Evolutionary conservation across 2,888 invertebrate species (phyloP).

Genomic region (Lordiphosa fenestrarum): DNA sequence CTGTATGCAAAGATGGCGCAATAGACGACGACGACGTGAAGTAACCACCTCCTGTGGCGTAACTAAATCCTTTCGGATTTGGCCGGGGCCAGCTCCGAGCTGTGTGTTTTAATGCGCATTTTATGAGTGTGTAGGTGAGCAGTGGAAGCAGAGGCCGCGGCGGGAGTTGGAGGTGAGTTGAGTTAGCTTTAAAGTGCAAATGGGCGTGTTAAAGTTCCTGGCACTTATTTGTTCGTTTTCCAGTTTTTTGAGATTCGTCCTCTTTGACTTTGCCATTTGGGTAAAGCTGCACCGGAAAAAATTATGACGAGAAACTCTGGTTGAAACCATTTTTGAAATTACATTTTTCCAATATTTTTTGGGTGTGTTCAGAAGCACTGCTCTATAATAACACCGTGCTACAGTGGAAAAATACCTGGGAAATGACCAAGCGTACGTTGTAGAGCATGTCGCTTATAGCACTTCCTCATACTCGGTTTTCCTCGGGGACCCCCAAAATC

Average conservation of each 20-base stretch:
- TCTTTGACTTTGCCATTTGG: slow-evolving; percentile 4
- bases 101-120: slow-evolving; percentile 71
- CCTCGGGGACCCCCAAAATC: too few relatives aligned
- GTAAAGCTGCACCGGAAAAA: slow-evolving; percentile 40
- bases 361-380: too few relatives aligned
- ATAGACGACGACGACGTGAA: slow-evolving; percentile 54
- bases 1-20: slow-evolving; percentile 71
- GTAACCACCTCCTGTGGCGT: slow-evolving; percentile 73
- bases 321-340: too few relatives aligned
- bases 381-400: too few relatives aligned
- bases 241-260: slow-evolving; percentile 21
- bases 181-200: slow-evolving; percentile 59
- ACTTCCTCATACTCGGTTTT: too few relatives aligned
- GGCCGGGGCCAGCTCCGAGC: slow-evolving; percentile 46
- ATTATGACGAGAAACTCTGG: too few relatives aligned
- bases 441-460: too few relatives aligned
- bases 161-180: slow-evolving; percentile 8
- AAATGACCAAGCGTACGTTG: too few relatives aligned
- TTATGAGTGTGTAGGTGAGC: slow-evolving; percentile 66
- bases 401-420: too few relatives aligned
- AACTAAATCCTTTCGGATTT: slow-evolving; percentile 74
- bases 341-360: too few relatives aligned
- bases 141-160: slow-evolving; percentile 26
- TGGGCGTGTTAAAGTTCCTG: slow-evolving; percentile 61
- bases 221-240: slow-evolving; percentile 30